Base-by-base conservation (phyloP, 2,113 vertebrate species). In the Dipodomys spectabilis region DNA sequence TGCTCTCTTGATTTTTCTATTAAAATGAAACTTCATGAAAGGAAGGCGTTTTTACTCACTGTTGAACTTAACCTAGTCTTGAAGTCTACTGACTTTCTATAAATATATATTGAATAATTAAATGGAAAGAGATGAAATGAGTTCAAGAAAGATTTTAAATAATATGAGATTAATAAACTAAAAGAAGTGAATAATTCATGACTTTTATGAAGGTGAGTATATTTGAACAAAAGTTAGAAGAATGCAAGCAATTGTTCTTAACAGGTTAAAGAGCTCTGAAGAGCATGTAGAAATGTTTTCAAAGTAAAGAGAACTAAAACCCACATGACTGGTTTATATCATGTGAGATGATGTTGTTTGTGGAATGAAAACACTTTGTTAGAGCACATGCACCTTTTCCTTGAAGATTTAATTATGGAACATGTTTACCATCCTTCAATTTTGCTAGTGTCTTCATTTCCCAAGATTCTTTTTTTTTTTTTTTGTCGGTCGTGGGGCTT, bases 231-330 rank as follows among this genome's bases (percentile, higher is more conserved):
- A 86, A 25, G 88, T 93, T 75, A 92, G 85, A 84, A 89, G 25
- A 35, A 45, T 23, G 3, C 3, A 78, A 91, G 35, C 19, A 64
- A 16, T 81, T 93, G 18, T 73, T 27, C 39, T 53, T 39, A 80
- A 80, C 15, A 68, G 19, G 77, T 27, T 73, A 90, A 10, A 2
- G 27, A 82, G 35, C 27, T 83, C 32, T 45, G 19, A 81, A 75
- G 30, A 67, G 53, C 4, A 53, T 44, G 11, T 44, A 82, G 15
- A 86, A 27, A 7, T 69, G 8, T 15, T 1, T 75, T 93, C 39
- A 95, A 71, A 89, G 28, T 75, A 91, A 89, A 22, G 32, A 16
- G 16, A 71, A 84, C 91, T 72, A 82, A 94, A 91, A 39, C 39
- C 12, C 27, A 86, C 44, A 57, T 10, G 16, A n/a, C 49, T 79